Conservation (phyloP, 2,888 invertebrate species). For the Empis livida region DNA sequence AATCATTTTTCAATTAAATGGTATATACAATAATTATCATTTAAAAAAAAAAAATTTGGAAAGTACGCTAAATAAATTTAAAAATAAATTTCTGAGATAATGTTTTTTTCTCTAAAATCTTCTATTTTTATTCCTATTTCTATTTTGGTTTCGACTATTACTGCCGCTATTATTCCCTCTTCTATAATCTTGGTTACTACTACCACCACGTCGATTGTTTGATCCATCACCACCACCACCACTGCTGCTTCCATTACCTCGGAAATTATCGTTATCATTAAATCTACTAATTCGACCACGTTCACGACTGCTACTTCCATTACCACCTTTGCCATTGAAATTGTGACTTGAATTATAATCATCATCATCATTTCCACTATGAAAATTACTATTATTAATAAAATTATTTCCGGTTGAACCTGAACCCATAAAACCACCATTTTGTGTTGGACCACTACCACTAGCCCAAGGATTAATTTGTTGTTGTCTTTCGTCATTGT, state of each 20-base stretch:
- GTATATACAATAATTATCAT: neutral
- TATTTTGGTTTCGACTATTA: neutral
- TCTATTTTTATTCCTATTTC: neutral
- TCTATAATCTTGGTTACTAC: conserved; percentile 3
- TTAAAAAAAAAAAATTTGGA: neutral
- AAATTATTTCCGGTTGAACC: conserved; percentile 1
- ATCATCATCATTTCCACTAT: neutral
- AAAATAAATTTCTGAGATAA: neutral
- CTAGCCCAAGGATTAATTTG: conserved; percentile 12
- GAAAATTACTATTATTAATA: neutral
- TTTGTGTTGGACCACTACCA: conserved; percentile 1
- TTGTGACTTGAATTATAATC: conserved; percentile 4
- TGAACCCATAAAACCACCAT: neutral
- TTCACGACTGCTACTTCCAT: neutral
- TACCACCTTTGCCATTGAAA: conserved; percentile 5
- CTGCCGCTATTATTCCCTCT: neutral
- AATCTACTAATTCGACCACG: neutral
- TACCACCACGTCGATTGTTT: neutral
- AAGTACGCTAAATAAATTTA: neutral
- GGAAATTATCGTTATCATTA: conserved; percentile 3
- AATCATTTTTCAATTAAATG: neutral
- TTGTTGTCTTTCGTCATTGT: conserved; percentile 3
- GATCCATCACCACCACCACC: conserved; percentile 1
- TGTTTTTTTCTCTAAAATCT: neutral
- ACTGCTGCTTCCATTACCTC: neutral